Evolutionary conservation across 2,888 invertebrate species (phyloP).

Genomic region (Lumbricus terrestris): DNA sequence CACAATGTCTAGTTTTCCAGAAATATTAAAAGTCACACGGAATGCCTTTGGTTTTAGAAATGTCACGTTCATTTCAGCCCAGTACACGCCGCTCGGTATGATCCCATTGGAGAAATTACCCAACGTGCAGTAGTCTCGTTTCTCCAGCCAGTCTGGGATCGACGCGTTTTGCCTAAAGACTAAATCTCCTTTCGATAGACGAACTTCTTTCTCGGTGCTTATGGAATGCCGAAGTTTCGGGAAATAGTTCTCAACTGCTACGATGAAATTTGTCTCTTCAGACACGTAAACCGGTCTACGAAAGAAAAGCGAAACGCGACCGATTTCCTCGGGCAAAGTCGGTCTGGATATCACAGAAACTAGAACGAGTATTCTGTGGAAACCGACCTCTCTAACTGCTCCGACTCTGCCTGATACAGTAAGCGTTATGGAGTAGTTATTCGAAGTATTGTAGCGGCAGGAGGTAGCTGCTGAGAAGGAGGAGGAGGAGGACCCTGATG

Average conservation of each 20-base stretch:
- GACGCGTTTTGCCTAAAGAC: neutral
- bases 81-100: neutral
- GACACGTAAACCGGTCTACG: neutral
- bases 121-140: neutral
- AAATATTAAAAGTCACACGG: neutral
- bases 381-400: neutral
- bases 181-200: neutral
- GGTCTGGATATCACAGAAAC: neutral
- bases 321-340: neutral
- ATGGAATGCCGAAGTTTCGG: neutral
- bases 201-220: neutral
- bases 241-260: neutral
- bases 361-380: neutral
- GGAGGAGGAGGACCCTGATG: too few relatives aligned
- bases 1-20: neutral
- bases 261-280: neutral
- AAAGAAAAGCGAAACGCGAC: neutral
- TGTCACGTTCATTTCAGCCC: neutral
- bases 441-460: neutral
- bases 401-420: neutral
- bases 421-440: neutral
- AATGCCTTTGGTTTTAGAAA: neutral
- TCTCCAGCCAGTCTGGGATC: neutral
- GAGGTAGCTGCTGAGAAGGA: neutral
- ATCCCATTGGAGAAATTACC: neutral